These are phyloP conservation scores for Fratercula arctica DNA, from an alignment of 2,797 vertebrate species.

Conservation along the genomic window DNA sequence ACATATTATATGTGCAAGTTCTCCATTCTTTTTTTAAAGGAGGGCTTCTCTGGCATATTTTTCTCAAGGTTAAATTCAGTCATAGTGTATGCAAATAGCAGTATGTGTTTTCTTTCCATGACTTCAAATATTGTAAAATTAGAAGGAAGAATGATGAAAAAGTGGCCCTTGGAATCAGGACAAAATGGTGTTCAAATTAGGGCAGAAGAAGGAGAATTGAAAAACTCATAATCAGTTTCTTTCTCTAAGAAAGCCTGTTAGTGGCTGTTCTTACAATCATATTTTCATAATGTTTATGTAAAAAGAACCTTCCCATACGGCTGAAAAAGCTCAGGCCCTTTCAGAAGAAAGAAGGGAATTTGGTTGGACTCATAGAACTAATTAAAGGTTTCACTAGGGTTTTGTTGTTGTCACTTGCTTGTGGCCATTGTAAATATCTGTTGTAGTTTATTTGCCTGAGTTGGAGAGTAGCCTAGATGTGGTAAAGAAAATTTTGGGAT, in stretches of 20 bases:
- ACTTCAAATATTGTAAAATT: background rate
- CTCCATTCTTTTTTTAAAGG: background rate
- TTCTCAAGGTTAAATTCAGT: background rate
- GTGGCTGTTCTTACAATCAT: background rate
- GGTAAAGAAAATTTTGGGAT: background rate
- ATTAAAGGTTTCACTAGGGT: background rate
- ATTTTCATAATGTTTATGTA: background rate
- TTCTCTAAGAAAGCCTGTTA: background rate
- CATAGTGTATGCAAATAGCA: background rate
- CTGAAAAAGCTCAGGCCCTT: background rate
- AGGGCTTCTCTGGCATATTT: background rate
- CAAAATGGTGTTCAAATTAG: background rate
- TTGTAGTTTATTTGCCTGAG: background rate
- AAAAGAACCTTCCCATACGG: background rate
- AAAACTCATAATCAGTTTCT: background rate
- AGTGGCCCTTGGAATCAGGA: background rate
- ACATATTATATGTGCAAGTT: background rate
- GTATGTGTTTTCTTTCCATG: background rate
- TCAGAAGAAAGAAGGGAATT: background rate
- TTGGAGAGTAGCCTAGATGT: background rate
- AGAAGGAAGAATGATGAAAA: background rate
- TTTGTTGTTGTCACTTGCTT: background rate
- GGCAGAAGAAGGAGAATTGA: background rate
- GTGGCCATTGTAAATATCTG: background rate
- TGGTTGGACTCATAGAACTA: background rate